phyloP scores from a whole-genome alignment of 2,888 invertebrate species.

The Phrixothrix hirtus region DNA sequence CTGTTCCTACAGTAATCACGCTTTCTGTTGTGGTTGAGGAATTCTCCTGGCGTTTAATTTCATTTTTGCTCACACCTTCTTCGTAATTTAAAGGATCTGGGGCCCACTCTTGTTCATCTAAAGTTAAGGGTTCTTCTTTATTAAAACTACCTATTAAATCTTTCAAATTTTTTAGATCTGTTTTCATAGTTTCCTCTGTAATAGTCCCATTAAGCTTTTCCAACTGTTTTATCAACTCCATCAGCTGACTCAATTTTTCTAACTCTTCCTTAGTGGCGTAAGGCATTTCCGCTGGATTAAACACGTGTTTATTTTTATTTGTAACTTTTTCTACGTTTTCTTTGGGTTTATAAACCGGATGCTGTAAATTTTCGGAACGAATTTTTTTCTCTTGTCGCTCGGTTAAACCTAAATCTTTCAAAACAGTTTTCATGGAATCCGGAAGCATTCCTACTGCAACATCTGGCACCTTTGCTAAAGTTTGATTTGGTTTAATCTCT shows the following conservation, averaged over 20 bases:
- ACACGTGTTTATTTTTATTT: slow-evolving; percentile 38
- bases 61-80: slow-evolving; percentile 53
- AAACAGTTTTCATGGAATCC: slow-evolving; percentile 45
- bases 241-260: slow-evolving; percentile 55
- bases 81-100: slow-evolving; percentile 55
- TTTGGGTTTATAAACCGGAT: slow-evolving; percentile 28
- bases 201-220: slow-evolving; percentile 54
- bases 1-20: slow-evolving; percentile 26
- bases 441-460: slow-evolving; percentile 52
- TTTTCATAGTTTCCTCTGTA: slow-evolving; percentile 54
- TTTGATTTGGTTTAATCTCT: slow-evolving; percentile 19
- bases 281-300: slow-evolving; percentile 45
- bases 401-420: slow-evolving; percentile 50
- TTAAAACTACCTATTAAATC: slow-evolving; percentile 48
- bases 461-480: slow-evolving; percentile 39
- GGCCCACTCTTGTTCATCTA: slow-evolving; percentile 46
- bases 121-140: slow-evolving; percentile 39
- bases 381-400: slow-evolving; percentile 34
- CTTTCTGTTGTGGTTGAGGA: slow-evolving; percentile 34
- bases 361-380: slow-evolving; percentile 16
- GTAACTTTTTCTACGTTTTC: slow-evolving; percentile 17
- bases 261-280: slow-evolving; percentile 58
- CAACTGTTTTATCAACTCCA: slow-evolving; percentile 57
- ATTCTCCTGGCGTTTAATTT: slow-evolving; percentile 59
- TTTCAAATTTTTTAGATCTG: slow-evolving; percentile 50